Base-by-base conservation (phyloP, 92 coral and sea anemone species). In the Porites cylindrica region DNA sequence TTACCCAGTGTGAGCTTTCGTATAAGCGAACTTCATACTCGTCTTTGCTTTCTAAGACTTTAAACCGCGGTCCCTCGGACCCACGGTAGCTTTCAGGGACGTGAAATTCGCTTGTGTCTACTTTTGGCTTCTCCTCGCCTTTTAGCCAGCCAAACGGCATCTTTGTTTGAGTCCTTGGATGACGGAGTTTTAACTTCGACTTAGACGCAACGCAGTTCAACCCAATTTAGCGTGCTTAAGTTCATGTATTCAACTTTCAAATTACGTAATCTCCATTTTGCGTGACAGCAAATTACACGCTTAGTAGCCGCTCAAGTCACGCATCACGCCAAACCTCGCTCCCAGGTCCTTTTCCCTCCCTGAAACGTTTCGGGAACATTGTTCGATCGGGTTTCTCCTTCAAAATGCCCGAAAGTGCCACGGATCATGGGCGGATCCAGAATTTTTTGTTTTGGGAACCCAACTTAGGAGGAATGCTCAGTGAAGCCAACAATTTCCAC, bases 91-190 rank as follows among this genome's bases (percentile, higher is more conserved):
- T 83, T 8, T 92, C 95, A 16, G 95, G 95, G 13, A 74, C 75
- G 59, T 92, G 95, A 64, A 92, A 92, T 74, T 92, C 88, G 59
- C 84, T 83, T 17, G 83, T 67, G 69, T 92, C 95, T 1, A 80
- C 69, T 32, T 92, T 89, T 26, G 95, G 95, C 69, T 88, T 89
- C n/a, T 92, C 92, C 71, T 88, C 92, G 50, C 92, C 92, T 80
- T 85, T 92, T 3, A 88, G 71, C 90, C 92, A 92, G 54, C 85
- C 81, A 14, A 91, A 81, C 94, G 0, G 6, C 6, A 91, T 91
- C 50, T 59, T 38, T 11, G 50, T 6, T 50, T 62, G 60, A n/a
- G 51, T 50, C 1, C 17, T 64, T 52, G 9, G 14, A 53, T 29
- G 20, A 17, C 70, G 10, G 32, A 61, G 47, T 38, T 38, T 38